Evolutionary conservation across 30 jellyfish, hydroid and myxozoan genomes (phyloP).

Genomic region (Calvadosia cruxmelitensis): DNA sequence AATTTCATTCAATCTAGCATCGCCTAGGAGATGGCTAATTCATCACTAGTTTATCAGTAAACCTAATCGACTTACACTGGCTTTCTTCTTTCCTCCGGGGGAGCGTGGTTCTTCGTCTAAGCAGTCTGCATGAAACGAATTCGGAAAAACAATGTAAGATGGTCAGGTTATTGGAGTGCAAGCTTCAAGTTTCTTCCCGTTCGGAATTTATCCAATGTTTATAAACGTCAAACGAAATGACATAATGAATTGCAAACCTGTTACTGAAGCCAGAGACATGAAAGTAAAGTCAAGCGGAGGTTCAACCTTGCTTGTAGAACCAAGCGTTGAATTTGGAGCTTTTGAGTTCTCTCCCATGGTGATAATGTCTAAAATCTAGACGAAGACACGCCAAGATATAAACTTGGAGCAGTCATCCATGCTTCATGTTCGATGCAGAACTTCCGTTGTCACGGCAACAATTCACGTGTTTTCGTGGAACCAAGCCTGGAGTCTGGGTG

Average conservation of each 20-base stretch:
- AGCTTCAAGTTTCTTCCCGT: background rate
- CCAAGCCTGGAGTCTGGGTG: too few relatives aligned
- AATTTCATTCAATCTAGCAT: too few relatives aligned
- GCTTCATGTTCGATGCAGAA: too few relatives aligned
- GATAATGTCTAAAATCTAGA: slow-evolving; percentile 1
- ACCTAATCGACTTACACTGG: background rate
- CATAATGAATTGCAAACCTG: slow-evolving; percentile 33
- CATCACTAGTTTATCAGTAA: too few relatives aligned
- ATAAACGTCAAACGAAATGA: background rate
- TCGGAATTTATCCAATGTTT: background rate
- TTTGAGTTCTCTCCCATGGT: slow-evolving; percentile 17
- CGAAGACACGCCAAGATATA: slow-evolving; percentile 2
- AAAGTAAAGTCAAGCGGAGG: slow-evolving; percentile 79
- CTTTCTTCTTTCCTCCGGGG: background rate
- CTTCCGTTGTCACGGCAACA: too few relatives aligned
- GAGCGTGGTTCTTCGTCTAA: slow-evolving; percentile 67
- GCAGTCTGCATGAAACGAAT: slow-evolving; percentile 31
- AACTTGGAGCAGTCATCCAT: too few relatives aligned
- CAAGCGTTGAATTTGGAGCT: background rate
- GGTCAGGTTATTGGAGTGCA: background rate
- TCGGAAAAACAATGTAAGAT: background rate
- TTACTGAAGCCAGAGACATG: slow-evolving; percentile 58
- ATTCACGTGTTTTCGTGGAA: too few relatives aligned
- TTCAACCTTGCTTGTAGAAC: slow-evolving; percentile 7
- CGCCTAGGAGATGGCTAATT: too few relatives aligned